Base-by-base conservation (phyloP, 2,888 invertebrate genomes). In the Megamerina dolium region DNA sequence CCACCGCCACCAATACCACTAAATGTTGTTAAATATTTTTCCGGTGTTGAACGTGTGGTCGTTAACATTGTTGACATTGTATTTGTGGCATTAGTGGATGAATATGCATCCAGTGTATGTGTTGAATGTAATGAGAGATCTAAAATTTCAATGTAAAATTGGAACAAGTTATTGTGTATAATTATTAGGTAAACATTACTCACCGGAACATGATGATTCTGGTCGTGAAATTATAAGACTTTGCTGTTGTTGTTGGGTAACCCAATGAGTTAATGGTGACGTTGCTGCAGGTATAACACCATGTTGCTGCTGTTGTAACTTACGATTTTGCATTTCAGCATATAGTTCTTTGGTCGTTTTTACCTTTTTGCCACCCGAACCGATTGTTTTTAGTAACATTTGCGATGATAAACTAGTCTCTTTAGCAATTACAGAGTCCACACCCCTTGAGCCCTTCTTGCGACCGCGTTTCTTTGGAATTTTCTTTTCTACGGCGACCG, bases 281-380 rank as follows among this genome's bases (percentile, higher is more conserved):
- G 57, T 52, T 26, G 57, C 53, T 4, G 54, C 47, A 2, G 46
- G 20, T 2, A 47, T 41, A 41, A 51, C 42, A 21, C 54, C 55
- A 1, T 60, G 46, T 45, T 32, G 37, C n/a, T n/a, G n/a, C n/a
- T n/a, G n/a, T n/a, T n/a, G n/a, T n/a, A 49, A 21, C 21, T 69
- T 70, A 6, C 68, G 55, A 48, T 61, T 69, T 53, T 71, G 69
- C 43, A 71, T 64, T 51, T 71, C 71, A n/a, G 69, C 68, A 20
- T 66, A 62, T 3, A 72, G 53, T 48, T 72, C 72, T 38, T 66
- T 70, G 8, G 72, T 72, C 0, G 72, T 72, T 56, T 72, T 72
- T 0, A 72, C 70, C 46, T 72, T 72, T 48, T 72, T 72, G 2
- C 58, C 60, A 10, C 61, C 57, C 9, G 59, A 51, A 16, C 66